A percentile compares a stretch with the other conserved stretches of the same genome.
Evolutionary conservation across 2,888 invertebrate species (phyloP).

Genomic region (Polylopha cassiicola): DNA sequence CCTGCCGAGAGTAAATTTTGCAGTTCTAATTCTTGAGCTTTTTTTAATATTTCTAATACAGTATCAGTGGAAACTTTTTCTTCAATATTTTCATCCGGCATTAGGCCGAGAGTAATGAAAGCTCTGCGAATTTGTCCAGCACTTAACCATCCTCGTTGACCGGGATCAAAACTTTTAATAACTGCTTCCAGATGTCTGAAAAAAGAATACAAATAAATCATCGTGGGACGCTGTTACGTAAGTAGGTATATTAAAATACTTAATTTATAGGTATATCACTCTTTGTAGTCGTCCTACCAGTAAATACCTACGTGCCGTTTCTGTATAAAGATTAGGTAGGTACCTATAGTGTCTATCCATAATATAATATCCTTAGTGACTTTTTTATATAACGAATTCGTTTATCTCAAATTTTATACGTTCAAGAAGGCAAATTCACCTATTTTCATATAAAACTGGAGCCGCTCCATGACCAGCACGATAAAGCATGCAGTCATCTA

Average conservation of each 20-base stretch:
- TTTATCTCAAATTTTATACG: not conserved
- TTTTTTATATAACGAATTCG: no score
- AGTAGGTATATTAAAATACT: conserved; percentile 1
- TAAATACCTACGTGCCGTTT: conserved; percentile 5
- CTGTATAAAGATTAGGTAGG: no score
- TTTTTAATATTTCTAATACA: conserved; percentile 36
- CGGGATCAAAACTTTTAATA: conserved; percentile 66
- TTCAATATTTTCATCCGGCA: conserved; percentile 33
- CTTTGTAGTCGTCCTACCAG: conserved; percentile 4
- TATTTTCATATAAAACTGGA: conserved; percentile 57
- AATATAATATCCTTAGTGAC: no score
- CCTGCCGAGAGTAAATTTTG: conserved; percentile 44
- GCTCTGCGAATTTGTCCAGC: conserved; percentile 56
- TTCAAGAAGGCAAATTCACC: conserved; percentile 32
- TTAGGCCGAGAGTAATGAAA: conserved; percentile 51
- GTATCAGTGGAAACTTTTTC: conserved; percentile 40
- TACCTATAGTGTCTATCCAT: no score
- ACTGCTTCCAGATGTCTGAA: conserved; percentile 56
- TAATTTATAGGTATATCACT: not conserved
- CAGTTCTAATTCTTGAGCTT: conserved; percentile 51
- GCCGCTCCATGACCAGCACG: conserved; percentile 55
- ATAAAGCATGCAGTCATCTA: conserved; percentile 63
- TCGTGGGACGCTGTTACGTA: no score
- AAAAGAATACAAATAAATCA: no score
- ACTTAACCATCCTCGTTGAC: conserved; percentile 59